Base-by-base conservation (phyloP, 2,113 vertebrate genomes). In the Chelonoidis abingdonii region DNA sequence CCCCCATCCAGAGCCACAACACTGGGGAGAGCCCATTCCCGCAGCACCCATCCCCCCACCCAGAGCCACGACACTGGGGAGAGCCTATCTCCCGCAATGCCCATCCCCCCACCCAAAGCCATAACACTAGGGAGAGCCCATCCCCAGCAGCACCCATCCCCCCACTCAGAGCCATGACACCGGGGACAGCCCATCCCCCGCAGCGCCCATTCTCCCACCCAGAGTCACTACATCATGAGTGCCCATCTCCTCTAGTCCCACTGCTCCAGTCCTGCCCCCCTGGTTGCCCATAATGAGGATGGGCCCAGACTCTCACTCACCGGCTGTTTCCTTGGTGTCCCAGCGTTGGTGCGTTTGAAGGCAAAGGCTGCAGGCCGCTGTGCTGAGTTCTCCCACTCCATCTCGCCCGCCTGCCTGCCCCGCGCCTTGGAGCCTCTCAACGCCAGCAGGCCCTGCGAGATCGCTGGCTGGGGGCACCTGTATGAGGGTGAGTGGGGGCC, bases 281-380 rank as follows among this genome's bases (percentile, higher is more conserved):
- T 4, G 56, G 9, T 57, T 57, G 25, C 56, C 72, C 41, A 17
- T 8, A 35, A 35, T 9, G 35, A 16, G n/a, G 8, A 4, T 13
- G 31, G 56, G 57, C 72, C 11, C 49, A 65, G 27, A 29, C 41
- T 3, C 12, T 29, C 12, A 2, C 38, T 47, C 72, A 31, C 47
- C 2, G 8, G 1, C 35, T 24, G 84, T 88, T 84, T 93, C 44
- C 4, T 52, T 9, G 11, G 12, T 3, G 49, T 14, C 29, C 91
- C 65, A 98, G 98, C 98, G 24, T 50, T 98, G 80, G 52, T 98
- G 41, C 95, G 65, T 80, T 76, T 98, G 80, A 89, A 97, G 81
- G 96, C 96, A 54, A 49, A 31, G 8, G 29, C 44, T 3, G 93
- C 94, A 4, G 93, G 94, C 86, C 87, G 8, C 72, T 98, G 98